Conservation (phyloP, 2,113 vertebrate species). For the Aleadryas rufinucha region DNA sequence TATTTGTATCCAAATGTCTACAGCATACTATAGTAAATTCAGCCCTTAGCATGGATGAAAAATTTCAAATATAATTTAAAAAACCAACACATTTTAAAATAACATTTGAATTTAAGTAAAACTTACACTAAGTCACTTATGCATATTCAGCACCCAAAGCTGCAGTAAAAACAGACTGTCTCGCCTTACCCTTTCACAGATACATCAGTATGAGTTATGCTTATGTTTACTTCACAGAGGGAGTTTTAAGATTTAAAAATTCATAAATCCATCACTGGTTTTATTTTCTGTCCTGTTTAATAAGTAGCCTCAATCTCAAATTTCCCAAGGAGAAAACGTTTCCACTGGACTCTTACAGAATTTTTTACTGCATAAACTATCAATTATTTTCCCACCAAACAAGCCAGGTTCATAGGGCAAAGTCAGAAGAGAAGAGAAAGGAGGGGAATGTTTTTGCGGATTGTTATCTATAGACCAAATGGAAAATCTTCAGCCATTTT, state of each 20-base stretch:
- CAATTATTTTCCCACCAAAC: slow-evolving; percentile 4
- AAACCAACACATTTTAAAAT: not conserved
- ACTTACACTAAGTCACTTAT: not conserved
- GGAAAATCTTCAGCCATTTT: slow-evolving; percentile 10
- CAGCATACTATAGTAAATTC: not conserved
- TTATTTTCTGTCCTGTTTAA: not conserved
- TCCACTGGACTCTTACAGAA: not conserved
- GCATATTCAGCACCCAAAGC: not conserved
- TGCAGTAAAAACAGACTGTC: not conserved
- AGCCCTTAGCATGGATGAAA: not conserved
- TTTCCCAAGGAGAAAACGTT: not conserved
- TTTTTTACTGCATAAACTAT: not conserved
- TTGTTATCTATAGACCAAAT: not conserved
- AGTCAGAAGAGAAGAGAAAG: not conserved
- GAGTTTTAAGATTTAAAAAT: not conserved
- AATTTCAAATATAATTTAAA: not conserved
- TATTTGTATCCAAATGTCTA: not conserved
- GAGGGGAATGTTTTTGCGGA: not conserved
- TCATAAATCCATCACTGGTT: not conserved
- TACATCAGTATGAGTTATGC: not conserved
- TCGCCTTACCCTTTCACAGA: not conserved
- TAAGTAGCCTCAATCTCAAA: not conserved
- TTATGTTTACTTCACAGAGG: not conserved
- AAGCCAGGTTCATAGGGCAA: not conserved
- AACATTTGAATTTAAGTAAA: slow-evolving; percentile 23